Evolutionary conservation across 2,888 invertebrate species (phyloP).

Genomic region (Zootermopsis nevadensis): DNA sequence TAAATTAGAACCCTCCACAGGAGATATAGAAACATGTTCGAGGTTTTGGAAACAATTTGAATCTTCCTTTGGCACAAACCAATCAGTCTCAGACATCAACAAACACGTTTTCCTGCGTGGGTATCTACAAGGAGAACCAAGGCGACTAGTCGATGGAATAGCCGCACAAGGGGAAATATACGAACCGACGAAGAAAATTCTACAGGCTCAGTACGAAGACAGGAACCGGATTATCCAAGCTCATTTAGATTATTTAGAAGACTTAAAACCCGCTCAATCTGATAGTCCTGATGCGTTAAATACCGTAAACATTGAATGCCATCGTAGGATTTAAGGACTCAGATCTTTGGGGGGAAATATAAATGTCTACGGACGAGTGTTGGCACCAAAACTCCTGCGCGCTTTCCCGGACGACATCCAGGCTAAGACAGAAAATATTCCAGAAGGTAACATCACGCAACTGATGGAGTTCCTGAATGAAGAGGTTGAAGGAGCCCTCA

Average conservation of each 20-base stretch:
- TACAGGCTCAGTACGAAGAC: neutral
- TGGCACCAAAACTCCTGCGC: neutral
- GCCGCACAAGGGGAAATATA: neutral
- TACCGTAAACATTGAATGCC: neutral
- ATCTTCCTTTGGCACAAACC: no score
- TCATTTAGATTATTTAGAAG: neutral
- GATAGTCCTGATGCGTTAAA: neutral
- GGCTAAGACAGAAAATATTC: constrained; percentile 8
- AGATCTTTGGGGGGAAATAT: neutral
- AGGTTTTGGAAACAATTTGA: no score
- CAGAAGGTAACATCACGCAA: neutral
- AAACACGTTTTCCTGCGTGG: neutral
- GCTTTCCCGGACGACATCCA: neutral
- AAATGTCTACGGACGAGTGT: neutral
- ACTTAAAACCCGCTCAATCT: neutral
- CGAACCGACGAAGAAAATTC: neutral
- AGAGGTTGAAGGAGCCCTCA: no score
- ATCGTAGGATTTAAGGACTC: neutral
- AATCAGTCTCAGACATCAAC: no score
- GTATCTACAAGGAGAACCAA: neutral
- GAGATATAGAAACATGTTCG: no score
- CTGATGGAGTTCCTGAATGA: neutral
- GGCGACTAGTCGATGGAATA: neutral
- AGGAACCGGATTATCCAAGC: neutral
- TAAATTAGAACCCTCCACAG: no score